Evolutionary conservation across 1,140 invertebrate species (phyloP).

Genomic region (Araneus ventricosus): DNA sequence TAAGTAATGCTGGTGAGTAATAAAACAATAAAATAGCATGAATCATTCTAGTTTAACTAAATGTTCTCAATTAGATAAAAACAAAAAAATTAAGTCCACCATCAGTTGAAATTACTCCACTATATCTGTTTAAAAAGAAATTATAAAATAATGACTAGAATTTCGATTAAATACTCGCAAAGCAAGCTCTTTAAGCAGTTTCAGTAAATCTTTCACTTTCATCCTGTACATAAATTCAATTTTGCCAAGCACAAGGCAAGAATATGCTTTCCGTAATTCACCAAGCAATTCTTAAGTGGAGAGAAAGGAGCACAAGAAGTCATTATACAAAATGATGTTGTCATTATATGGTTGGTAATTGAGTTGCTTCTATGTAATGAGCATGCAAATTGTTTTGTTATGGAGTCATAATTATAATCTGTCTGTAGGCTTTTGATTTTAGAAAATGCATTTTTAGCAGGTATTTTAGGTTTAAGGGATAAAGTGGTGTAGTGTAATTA

Average conservation of each 20-base stretch:
- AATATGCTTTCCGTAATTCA: not conserved
- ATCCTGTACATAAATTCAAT: not conserved
- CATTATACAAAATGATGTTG: slow-evolving; percentile 51
- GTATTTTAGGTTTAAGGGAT: not conserved
- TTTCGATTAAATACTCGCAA: not conserved
- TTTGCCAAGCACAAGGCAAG: too few relatives aligned
- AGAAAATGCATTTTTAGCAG: not conserved
- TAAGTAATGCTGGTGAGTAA: not conserved
- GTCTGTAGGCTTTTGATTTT: not conserved
- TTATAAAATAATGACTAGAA: not conserved
- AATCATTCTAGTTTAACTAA: too few relatives aligned
- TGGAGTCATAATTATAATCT: slow-evolving; percentile 14
- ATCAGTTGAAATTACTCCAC: too few relatives aligned
- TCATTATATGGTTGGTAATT: slow-evolving; percentile 55
- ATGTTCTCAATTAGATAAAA: too few relatives aligned
- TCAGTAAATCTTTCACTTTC: not conserved
- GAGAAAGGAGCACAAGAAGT: slow-evolving; percentile 16
- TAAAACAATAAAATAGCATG: not conserved
- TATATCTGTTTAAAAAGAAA: not conserved
- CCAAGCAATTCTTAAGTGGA: not conserved
- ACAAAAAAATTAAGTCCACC: too few relatives aligned
- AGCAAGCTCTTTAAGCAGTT: not conserved
- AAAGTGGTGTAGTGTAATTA: not conserved
- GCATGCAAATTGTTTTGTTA: slow-evolving; percentile 45
- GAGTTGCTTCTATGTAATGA: slow-evolving; percentile 47